phyloP scores from a whole-genome alignment of 2,888 invertebrate species.

The Nomada lathburiana region DNA sequence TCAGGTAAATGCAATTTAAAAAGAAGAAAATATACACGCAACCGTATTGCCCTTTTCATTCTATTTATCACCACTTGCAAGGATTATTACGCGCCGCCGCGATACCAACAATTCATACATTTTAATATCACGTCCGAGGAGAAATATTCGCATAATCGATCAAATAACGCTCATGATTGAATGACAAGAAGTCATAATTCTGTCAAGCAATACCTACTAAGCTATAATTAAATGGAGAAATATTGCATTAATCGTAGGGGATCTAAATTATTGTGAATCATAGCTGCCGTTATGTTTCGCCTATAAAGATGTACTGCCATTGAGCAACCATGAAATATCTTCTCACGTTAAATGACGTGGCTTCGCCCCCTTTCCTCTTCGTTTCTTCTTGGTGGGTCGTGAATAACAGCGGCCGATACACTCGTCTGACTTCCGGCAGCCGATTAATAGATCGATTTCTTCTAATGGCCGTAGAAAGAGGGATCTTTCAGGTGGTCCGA shows the following conservation, averaged over 20 bases:
- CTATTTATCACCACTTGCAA: too few relatives aligned
- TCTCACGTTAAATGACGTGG: constrained; percentile 41
- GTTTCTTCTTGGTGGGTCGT: constrained; percentile 39
- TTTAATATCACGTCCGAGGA: too few relatives aligned
- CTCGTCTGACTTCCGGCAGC: constrained; percentile 63
- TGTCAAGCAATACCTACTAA: background rate
- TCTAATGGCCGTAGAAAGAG: constrained; percentile 49
- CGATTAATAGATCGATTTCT: constrained; percentile 67
- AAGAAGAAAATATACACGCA: background rate
- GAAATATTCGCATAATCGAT: too few relatives aligned
- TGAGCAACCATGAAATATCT: constrained; percentile 32
- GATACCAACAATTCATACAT: too few relatives aligned
- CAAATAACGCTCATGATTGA: too few relatives aligned
- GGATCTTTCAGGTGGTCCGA: constrained; percentile 23
- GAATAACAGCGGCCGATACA: constrained; percentile 63
- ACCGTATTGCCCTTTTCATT: too few relatives aligned
- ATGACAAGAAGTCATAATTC: too few relatives aligned
- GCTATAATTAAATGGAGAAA: background rate
- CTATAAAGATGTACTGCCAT: constrained; percentile 19
- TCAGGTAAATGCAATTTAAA: background rate
- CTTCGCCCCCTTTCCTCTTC: constrained; percentile 2
- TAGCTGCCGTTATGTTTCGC: background rate
- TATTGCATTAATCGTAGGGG: background rate
- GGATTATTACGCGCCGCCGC: too few relatives aligned
- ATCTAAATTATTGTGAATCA: background rate